These are phyloP conservation scores for Hapalemur alaotrensis DNA, from an alignment of 2,797 vertebrate genomes.

Conservation along the genomic window DNA sequence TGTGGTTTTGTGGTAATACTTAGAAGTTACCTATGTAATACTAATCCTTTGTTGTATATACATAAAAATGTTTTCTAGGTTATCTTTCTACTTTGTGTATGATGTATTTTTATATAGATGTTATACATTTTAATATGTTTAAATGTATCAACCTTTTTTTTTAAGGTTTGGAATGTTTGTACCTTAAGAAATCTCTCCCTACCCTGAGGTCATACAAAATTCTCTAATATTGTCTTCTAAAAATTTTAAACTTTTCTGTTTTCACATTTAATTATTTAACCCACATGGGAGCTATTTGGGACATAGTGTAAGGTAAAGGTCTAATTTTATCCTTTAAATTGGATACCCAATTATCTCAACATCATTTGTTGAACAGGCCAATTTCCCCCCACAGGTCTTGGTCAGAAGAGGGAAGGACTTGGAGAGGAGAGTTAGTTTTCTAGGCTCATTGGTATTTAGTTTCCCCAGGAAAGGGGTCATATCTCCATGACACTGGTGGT, in stretches of 20 bases:
- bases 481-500: neutral
- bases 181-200: neutral
- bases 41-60: neutral
- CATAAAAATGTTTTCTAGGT: neutral
- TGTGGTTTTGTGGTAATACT: neutral
- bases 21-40: neutral
- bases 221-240: neutral
- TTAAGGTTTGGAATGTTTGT: neutral
- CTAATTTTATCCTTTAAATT: neutral
- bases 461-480: slow-evolving; percentile 48
- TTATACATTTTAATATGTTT: neutral
- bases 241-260: neutral
- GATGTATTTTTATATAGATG: neutral
- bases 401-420: slow-evolving; percentile 23
- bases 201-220: neutral
- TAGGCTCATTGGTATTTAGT: slow-evolving; percentile 62
- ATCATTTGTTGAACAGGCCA: neutral
- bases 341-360: neutral
- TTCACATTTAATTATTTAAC: slow-evolving; percentile 30
- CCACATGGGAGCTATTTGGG: neutral
- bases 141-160: neutral
- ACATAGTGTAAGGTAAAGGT: neutral
- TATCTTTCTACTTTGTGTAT: neutral
- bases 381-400: neutral
- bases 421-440: slow-evolving; percentile 28